Conservation (phyloP, 2,888 invertebrate genomes). For the Esperia sulphurella region DNA sequence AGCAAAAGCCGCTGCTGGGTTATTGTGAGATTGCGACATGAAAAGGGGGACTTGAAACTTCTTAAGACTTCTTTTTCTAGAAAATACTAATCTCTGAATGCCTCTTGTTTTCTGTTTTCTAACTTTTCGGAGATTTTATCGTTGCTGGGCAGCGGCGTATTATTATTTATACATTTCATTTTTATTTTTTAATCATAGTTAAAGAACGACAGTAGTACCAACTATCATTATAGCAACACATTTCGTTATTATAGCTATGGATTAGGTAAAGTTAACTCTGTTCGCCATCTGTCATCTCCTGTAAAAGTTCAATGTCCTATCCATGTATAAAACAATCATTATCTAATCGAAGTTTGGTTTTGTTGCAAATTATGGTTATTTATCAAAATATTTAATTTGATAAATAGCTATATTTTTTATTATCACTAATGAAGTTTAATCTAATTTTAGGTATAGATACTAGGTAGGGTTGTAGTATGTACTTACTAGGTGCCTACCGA, state of each 20-base stretch:
- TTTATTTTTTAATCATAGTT: neutral
- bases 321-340: constrained; percentile 8
- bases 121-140: no score
- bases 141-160: no score
- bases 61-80: no score
- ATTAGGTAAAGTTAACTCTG: constrained; percentile 24
- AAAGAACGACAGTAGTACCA: neutral
- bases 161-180: neutral
- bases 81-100: no score
- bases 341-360: constrained; percentile 4
- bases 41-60: no score
- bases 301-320: constrained; percentile 34
- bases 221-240: constrained; percentile 5
- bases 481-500: no score
- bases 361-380: neutral
- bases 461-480: no score
- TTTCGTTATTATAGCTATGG: neutral
- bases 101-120: no score
- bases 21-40: no score
- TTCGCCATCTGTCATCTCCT: constrained; percentile 41
- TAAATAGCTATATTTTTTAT: no score
- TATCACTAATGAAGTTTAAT: neutral
- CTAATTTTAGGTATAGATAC: neutral
- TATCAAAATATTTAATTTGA: constrained; percentile 2
- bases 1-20: no score